phyloP scores from a whole-genome alignment of 2,113 vertebrate species.

The Lipotes vexillifer region DNA sequence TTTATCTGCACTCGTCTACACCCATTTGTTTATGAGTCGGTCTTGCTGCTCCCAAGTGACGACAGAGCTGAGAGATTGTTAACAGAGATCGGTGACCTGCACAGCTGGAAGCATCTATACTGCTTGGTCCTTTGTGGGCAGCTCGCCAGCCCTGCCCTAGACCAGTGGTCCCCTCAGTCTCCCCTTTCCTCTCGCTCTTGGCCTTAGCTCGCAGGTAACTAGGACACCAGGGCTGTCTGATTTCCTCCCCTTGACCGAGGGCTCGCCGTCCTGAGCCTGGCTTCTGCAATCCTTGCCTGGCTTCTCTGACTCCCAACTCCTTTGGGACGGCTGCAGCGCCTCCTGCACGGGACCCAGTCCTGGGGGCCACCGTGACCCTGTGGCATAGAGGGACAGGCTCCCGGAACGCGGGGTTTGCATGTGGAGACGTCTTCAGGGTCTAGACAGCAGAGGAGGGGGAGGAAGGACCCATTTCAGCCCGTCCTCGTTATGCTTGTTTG shows the following conservation, averaged over 20 bases:
- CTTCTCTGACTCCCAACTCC: background rate
- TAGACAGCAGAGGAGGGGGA: background rate
- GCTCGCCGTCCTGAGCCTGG: fast-evolving
- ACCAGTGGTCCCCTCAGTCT: background rate
- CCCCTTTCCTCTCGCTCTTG: background rate
- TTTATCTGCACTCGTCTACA: background rate
- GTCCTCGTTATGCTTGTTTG: background rate
- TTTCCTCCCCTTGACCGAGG: background rate
- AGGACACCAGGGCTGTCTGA: background rate
- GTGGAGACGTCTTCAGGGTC: background rate
- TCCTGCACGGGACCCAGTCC: background rate
- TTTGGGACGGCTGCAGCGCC: background rate
- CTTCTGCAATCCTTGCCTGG: background rate
- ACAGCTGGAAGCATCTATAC: background rate
- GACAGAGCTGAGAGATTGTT: background rate
- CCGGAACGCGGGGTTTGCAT: no score
- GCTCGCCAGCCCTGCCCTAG: background rate
- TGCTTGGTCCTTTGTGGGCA: background rate
- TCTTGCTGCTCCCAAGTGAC: background rate
- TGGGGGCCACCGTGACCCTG: fast-evolving
- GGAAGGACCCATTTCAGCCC: background rate
- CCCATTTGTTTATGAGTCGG: fast-evolving
- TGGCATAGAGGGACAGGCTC: background rate
- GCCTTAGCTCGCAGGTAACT: background rate
- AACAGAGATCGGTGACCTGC: background rate